A percentile compares a stretch with the other conserved stretches of the same genome.
These are phyloP conservation scores for Tenthredo scrophulariae DNA, from an alignment of 2,888 invertebrate species.

Conservation along the genomic window DNA sequence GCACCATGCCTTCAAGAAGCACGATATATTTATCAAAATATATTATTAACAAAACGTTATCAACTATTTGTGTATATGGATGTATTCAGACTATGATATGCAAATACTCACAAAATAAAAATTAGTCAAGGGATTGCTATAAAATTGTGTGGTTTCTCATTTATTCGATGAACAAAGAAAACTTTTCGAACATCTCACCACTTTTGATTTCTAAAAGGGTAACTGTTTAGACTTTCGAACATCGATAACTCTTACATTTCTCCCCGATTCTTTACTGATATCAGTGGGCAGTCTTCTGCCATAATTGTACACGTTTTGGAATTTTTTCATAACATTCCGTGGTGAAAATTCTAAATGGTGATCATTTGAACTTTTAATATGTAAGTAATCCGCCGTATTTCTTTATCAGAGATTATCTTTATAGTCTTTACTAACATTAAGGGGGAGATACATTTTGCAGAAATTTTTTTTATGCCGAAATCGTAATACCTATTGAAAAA, in stretches of 20 bases:
- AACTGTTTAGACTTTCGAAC: not conserved
- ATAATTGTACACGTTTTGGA: not conserved
- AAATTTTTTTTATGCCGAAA: too few species aligned
- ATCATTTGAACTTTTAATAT: not conserved
- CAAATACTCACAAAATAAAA: constrained; percentile 13
- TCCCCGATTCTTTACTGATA: not conserved
- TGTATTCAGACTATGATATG: not conserved
- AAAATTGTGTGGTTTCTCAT: not conserved
- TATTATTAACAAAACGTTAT: not conserved
- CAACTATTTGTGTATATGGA: constrained; percentile 8
- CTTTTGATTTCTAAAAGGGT: not conserved
- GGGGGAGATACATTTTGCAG: too few species aligned
- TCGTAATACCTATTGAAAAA: too few species aligned
- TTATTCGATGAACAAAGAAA: not conserved
- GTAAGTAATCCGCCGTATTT: not conserved
- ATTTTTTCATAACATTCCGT: not conserved
- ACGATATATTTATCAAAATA: not conserved
- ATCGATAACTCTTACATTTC: not conserved
- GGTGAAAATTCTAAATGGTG: not conserved
- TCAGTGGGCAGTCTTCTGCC: not conserved
- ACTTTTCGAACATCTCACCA: not conserved
- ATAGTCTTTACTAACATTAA: not conserved
- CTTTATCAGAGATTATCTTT: not conserved
- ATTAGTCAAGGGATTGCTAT: not conserved
- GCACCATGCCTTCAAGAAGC: not conserved